phyloP scores from a whole-genome alignment of 2,113 vertebrate species.

The Ceyx cyanopectus region DNA sequence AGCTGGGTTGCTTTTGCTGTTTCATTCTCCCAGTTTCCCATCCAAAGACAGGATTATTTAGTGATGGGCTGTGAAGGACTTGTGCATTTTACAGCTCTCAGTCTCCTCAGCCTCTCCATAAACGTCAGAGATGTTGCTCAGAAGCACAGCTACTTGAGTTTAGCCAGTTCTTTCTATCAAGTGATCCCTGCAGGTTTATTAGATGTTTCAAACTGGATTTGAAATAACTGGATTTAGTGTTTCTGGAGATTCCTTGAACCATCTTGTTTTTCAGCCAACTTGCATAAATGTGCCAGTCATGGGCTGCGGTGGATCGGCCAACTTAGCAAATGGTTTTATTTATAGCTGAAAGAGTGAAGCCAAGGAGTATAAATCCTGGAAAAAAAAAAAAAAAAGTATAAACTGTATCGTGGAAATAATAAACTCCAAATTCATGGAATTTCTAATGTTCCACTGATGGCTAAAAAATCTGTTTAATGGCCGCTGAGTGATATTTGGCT shows the following conservation, averaged over 20 bases:
- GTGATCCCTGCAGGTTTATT: conserved; percentile 61
- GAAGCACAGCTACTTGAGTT: conserved; percentile 41
- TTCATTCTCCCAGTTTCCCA: background rate
- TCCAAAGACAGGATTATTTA: conserved; percentile 3
- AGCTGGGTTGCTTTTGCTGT: background rate
- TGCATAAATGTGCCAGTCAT: conserved; percentile 74
- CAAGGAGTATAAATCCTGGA: conserved; percentile 73
- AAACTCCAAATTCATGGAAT: conserved; percentile 75
- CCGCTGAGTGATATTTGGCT: conserved; percentile 70
- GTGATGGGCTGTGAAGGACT: conserved; percentile 11
- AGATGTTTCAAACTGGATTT: conserved; percentile 60
- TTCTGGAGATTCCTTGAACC: conserved; percentile 68
- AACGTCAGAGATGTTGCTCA: background rate
- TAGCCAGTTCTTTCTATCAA: conserved; percentile 40
- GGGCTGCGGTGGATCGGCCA: conserved; percentile 60
- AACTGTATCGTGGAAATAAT: conserved; percentile 73
- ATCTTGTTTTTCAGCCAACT: conserved; percentile 63
- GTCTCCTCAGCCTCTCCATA: background rate
- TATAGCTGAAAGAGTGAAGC: conserved; percentile 65
- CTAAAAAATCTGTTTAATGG: conserved; percentile 74
- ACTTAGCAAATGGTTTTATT: conserved; percentile 75
- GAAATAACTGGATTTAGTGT: conserved; percentile 69
- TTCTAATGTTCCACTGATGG: conserved; percentile 75
- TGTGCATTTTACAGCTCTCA: background rate
- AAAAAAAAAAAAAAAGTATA: conserved; percentile 72